A percentile compares a stretch with the other conserved stretches of the same genome.
Conservation (phyloP, 2,797 vertebrate species). For the Percopsis omiscomaycus region DNA sequence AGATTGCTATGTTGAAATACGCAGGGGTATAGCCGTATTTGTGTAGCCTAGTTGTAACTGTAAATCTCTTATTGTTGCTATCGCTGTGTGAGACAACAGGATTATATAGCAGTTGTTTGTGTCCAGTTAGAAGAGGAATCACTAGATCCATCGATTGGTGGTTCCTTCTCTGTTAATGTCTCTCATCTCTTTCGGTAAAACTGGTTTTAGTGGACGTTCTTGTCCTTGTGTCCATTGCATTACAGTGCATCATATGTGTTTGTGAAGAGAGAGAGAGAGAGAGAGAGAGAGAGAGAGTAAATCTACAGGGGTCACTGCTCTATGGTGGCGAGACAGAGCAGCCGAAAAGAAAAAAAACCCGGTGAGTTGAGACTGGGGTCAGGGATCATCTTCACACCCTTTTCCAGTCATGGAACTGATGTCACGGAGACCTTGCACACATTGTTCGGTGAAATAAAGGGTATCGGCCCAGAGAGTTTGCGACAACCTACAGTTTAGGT, state of each 20-base stretch:
- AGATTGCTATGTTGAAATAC: neutral
- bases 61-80: neutral
- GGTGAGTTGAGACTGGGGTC: neutral
- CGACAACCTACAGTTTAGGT: too few relatives aligned
- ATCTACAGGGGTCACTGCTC: slow-evolving; percentile 37
- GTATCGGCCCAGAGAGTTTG: slow-evolving; percentile 5
- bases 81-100: slow-evolving; percentile 2
- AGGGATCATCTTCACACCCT: slow-evolving; percentile 11
- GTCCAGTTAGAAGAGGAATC: slow-evolving; percentile 3
- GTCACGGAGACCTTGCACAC: neutral
- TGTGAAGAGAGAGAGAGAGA: neutral
- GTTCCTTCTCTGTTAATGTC: neutral
- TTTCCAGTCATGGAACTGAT: slow-evolving; percentile 2
- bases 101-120: slow-evolving; percentile 7
- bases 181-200: neutral
- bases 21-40: neutral
- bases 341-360: neutral
- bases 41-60: neutral
- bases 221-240: neutral
- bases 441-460: slow-evolving; percentile 19
- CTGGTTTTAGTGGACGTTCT: neutral
- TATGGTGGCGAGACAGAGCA: neutral
- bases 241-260: neutral
- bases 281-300: slow-evolving; percentile 27
- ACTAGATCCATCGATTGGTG: slow-evolving; percentile 25